These are phyloP conservation scores for Coenonympha arcania DNA, from an alignment of 2,888 invertebrate genomes.

Conservation along the genomic window DNA sequence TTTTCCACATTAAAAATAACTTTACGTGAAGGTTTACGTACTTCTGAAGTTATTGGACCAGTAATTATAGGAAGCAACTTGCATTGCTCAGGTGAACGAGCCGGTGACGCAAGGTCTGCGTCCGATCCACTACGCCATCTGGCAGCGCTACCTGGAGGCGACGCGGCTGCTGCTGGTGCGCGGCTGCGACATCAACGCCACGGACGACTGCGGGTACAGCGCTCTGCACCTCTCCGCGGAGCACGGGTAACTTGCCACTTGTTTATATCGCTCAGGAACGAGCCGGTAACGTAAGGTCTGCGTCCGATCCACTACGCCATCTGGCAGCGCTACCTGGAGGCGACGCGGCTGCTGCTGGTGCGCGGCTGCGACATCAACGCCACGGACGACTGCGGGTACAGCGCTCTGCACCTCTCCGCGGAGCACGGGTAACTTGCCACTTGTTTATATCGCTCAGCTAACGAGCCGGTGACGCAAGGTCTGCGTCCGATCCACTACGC, in stretches of 20 bases:
- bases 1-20: too few species aligned
- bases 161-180: constrained; percentile 85
- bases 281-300: constrained; percentile 87
- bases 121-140: constrained; percentile 93
- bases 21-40: too few species aligned
- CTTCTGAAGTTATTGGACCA: too few species aligned
- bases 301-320: constrained; percentile 94
- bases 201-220: constrained; percentile 93
- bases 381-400: constrained; percentile 91
- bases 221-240: constrained; percentile 93
- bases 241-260: constrained; percentile 86
- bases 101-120: constrained; percentile 89
- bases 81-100: constrained; percentile 63
- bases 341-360: constrained; percentile 84
- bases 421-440: too few species aligned
- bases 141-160: constrained; percentile 92
- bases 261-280: too few species aligned
- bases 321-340: constrained; percentile 87
- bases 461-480: constrained; percentile 87
- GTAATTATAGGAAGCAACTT: not conserved
- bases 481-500: constrained; percentile 93
- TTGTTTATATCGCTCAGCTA: too few species aligned
- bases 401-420: constrained; percentile 90
- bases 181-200: constrained; percentile 86
- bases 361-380: constrained; percentile 88